A percentile compares a stretch with the other conserved stretches of the same genome.
Evolutionary conservation across 2,113 vertebrate genomes (phyloP).

Genomic region (Chaetodon auriga): DNA sequence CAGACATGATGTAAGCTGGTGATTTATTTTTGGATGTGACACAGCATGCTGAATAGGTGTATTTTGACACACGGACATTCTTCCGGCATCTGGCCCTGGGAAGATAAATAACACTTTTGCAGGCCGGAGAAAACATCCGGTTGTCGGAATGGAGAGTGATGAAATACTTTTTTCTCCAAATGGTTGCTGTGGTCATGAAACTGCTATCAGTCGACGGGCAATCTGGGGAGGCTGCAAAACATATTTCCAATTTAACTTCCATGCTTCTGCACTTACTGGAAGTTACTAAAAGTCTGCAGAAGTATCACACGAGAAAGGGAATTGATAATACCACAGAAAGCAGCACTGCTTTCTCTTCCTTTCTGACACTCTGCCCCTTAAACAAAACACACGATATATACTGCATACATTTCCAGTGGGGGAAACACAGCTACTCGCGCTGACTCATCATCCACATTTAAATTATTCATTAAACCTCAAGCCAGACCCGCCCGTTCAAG

Average conservation of each 20-base stretch:
- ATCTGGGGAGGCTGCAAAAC: slow-evolving; percentile 14
- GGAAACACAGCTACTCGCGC: slow-evolving; percentile 43
- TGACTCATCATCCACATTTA: slow-evolving; percentile 80
- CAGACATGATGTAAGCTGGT: slow-evolving; percentile 54
- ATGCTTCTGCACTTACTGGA: neutral
- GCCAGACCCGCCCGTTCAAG: slow-evolving; percentile 34
- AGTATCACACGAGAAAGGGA: neutral
- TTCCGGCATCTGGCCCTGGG: slow-evolving; percentile 13
- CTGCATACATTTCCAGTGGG: slow-evolving; percentile 47
- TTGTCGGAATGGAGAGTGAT: slow-evolving; percentile 29
- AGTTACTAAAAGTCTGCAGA: slow-evolving; percentile 2
- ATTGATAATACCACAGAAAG: slow-evolving; percentile 17
- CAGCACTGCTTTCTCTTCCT: slow-evolving; percentile 2
- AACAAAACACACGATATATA: slow-evolving; percentile 53
- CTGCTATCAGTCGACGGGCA: neutral
- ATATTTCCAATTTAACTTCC: slow-evolving; percentile 14
- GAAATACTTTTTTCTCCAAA: neutral
- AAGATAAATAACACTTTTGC: slow-evolving; percentile 42
- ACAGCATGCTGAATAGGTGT: neutral
- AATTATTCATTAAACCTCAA: slow-evolving; percentile 81
- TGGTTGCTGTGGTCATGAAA: slow-evolving; percentile 20
- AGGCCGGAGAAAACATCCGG: slow-evolving; percentile 43
- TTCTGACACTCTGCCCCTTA: slow-evolving; percentile 23
- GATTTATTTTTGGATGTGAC: slow-evolving; percentile 49
- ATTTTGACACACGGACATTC: slow-evolving; percentile 6